These are phyloP conservation scores for Grus americana DNA, from an alignment of 2,113 vertebrate genomes.

Conservation along the genomic window DNA sequence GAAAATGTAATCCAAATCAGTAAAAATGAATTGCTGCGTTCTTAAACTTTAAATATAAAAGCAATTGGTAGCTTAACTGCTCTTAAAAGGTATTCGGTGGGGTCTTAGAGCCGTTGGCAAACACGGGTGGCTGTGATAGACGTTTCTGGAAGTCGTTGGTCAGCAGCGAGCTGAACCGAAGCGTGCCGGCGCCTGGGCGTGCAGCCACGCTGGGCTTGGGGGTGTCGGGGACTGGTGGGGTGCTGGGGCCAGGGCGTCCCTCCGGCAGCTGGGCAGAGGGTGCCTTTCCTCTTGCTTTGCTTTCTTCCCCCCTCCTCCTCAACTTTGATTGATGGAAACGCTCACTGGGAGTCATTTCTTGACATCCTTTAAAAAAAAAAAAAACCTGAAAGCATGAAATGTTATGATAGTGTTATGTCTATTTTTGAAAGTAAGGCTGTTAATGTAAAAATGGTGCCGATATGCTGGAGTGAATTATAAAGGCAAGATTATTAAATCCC, in stretches of 20 bases:
- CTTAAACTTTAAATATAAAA: neutral
- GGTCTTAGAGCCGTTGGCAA: neutral
- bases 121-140: neutral
- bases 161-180: neutral
- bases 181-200: neutral
- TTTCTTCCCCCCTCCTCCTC: neutral
- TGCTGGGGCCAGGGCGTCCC: neutral
- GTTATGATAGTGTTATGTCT: slow-evolving; percentile 69
- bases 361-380: slow-evolving; percentile 60
- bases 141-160: neutral
- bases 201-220: neutral
- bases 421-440: slow-evolving; percentile 75
- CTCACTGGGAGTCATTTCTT: slow-evolving; percentile 65
- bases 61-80: neutral
- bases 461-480: slow-evolving; percentile 68
- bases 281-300: neutral
- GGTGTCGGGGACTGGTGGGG: neutral
- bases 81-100: neutral
- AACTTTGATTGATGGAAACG: slow-evolving; percentile 65
- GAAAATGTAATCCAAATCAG: neutral
- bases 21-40: neutral
- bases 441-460: slow-evolving; percentile 69
- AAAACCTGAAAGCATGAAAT: slow-evolving; percentile 56
- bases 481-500: slow-evolving; percentile 69
- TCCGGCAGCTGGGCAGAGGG: neutral